Evolutionary conservation across 92 coral and sea anemone genomes (phyloP).

Genomic region (Porites lobata): DNA sequence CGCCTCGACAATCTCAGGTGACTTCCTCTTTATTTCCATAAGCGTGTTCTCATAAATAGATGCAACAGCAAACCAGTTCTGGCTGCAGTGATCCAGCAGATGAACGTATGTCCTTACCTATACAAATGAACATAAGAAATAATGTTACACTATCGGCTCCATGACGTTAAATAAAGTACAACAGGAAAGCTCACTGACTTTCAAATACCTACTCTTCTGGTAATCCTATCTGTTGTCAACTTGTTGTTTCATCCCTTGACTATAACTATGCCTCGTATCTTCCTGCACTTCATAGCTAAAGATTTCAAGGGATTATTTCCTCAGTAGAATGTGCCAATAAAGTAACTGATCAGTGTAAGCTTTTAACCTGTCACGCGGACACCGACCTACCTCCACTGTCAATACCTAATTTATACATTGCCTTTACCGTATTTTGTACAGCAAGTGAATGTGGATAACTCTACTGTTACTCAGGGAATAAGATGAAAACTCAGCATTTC

Average conservation of each 20-base stretch:
- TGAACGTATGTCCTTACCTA: constrained; percentile 41
- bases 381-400: not conserved
- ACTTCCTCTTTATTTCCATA: not conserved
- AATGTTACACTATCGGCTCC: not conserved
- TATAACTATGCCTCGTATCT: too few species aligned
- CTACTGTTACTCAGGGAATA: not conserved
- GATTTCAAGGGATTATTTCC: not conserved
- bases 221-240: too few species aligned
- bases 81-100: constrained; percentile 1
- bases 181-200: too few species aligned
- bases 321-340: not conserved
- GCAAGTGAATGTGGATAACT: not conserved
- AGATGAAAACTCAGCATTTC: too few species aligned
- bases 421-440: not conserved
- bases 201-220: too few species aligned
- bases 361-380: not conserved
- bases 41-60: too few species aligned
- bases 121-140: too few species aligned
- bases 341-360: too few species aligned
- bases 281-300: too few species aligned
- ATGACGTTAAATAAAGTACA: too few species aligned
- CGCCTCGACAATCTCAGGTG: constrained; percentile 6
- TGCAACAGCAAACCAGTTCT: not conserved
- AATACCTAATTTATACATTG: too few species aligned
- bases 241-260: too few species aligned